Conservation (phyloP, 2,888 invertebrate genomes). For the Aproaerema taeniolella region DNA sequence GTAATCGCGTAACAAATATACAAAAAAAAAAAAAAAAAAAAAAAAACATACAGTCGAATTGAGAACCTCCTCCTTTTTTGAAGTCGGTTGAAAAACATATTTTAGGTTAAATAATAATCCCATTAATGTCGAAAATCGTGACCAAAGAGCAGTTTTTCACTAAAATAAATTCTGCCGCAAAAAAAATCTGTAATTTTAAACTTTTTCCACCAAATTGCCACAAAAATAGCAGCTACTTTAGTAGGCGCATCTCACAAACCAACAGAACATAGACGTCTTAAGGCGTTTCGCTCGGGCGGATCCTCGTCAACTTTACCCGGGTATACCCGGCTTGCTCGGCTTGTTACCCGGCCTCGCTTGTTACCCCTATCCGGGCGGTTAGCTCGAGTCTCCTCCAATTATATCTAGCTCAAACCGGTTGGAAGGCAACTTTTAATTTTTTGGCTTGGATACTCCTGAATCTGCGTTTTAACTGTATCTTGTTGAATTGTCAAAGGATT, state of each 20-base stretch:
- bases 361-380: slow-evolving; percentile 64
- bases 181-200: too few species aligned
- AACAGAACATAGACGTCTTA: slow-evolving; percentile 27
- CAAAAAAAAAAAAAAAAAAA: too few species aligned
- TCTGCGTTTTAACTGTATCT: slow-evolving; percentile 1
- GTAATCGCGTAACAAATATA: too few species aligned
- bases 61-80: too few species aligned
- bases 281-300: slow-evolving; percentile 38
- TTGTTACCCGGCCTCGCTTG: slow-evolving; percentile 41
- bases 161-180: too few species aligned
- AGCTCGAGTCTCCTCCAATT: slow-evolving; percentile 71
- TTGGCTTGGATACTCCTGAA: not conserved
- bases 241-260: not conserved
- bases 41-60: too few species aligned
- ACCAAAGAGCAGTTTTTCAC: too few species aligned
- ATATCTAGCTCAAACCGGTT: slow-evolving; percentile 58
- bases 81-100: too few species aligned
- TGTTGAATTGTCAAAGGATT: too few species aligned
- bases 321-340: slow-evolving; percentile 19
- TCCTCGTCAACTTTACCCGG: slow-evolving; percentile 39
- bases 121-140: too few species aligned
- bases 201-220: too few species aligned
- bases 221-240: not conserved
- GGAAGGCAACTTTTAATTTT: slow-evolving; percentile 50
- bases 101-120: too few species aligned